phyloP scores from a whole-genome alignment of 2,797 vertebrate species.

The Pangasius macronema region DNA sequence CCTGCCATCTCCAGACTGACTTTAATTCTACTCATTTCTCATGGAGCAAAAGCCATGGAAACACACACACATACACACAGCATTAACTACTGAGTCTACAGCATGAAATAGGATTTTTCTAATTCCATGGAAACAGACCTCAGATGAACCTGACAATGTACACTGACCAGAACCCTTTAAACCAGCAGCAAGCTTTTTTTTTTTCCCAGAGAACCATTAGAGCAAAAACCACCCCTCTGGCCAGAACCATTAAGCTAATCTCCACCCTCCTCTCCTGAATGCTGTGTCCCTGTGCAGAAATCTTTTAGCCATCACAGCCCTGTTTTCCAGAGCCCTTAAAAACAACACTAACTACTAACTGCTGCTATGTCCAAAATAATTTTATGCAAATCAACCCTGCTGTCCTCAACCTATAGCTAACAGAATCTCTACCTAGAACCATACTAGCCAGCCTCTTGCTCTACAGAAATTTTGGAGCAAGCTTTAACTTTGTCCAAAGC shows the following conservation, averaged over 20 bases:
- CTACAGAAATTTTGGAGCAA: background rate
- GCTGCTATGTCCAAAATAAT: background rate
- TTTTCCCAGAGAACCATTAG: background rate
- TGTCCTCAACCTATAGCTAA: background rate
- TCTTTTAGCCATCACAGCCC: background rate
- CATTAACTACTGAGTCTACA: constrained; percentile 15
- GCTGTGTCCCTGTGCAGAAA: background rate
- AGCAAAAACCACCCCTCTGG: background rate
- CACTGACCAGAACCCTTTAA: constrained; percentile 21
- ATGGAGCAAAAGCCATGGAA: constrained; percentile 28
- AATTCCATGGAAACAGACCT: constrained; percentile 34
- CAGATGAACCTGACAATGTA: constrained; percentile 23
- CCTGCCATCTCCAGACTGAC: constrained; percentile 33
- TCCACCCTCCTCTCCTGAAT: background rate
- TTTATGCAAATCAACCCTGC: background rate
- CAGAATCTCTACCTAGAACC: background rate
- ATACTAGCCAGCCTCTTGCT: background rate
- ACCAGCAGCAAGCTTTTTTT: background rate
- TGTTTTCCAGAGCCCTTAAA: background rate
- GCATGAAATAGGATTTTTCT: constrained; percentile 23
- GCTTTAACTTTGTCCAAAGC: background rate
- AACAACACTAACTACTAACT: background rate
- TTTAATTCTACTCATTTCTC: constrained; percentile 31
- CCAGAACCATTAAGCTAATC: constrained; percentile 1
- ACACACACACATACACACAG: background rate